These are phyloP conservation scores for Monochamus alternatus DNA, from an alignment of 2,888 invertebrate species.

Conservation along the genomic window DNA sequence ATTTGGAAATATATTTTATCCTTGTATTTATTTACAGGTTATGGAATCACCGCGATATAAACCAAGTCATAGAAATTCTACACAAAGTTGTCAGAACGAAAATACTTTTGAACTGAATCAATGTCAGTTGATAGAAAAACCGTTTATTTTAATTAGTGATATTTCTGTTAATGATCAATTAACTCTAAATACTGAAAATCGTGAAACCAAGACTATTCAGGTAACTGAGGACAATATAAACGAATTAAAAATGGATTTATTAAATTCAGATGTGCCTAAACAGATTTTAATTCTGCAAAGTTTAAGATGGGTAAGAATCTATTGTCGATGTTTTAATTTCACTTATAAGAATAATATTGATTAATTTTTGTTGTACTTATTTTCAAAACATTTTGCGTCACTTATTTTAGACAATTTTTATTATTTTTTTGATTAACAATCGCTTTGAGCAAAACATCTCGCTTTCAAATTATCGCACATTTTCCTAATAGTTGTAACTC, in stretches of 20 bases:
- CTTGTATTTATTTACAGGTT: slow-evolving; percentile 11
- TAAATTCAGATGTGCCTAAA: background rate
- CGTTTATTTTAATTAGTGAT: background rate
- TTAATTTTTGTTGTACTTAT: no score
- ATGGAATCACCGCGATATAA: slow-evolving; percentile 23
- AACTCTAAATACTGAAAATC: background rate
- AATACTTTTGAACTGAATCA: background rate
- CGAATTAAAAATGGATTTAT: background rate
- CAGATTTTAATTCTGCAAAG: background rate
- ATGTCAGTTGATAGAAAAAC: background rate
- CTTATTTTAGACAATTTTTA: no score
- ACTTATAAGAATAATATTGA: no score
- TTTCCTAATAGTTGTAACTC: no score
- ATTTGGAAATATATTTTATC: no score
- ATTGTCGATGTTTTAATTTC: slow-evolving; percentile 30
- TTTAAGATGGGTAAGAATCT: slow-evolving; percentile 41
- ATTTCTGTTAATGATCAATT: no score
- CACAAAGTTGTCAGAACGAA: background rate
- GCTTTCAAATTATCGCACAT: no score
- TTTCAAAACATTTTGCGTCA: no score
- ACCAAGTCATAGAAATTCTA: slow-evolving; percentile 2
- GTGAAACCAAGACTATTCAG: background rate
- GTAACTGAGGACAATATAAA: background rate
- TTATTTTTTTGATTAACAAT: no score
- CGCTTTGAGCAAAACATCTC: no score